phyloP scores from a whole-genome alignment of 2,888 invertebrate genomes.

The Erebia aethiops region DNA sequence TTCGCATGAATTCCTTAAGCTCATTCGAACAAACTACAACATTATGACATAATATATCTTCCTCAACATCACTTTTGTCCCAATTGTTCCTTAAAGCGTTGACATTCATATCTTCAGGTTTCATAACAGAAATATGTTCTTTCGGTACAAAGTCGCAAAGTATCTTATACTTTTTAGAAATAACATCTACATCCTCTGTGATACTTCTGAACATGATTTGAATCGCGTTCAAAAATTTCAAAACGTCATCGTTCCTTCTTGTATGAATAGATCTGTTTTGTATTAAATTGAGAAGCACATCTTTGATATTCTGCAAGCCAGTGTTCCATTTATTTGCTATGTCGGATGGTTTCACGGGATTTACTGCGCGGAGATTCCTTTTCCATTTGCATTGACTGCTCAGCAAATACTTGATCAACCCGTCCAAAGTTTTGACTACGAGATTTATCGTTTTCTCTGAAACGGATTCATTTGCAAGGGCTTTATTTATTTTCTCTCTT shows the following conservation, averaged over 20 bases:
- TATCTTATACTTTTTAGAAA: constrained; percentile 51
- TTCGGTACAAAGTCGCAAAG: constrained; percentile 49
- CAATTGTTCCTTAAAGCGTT: constrained; percentile 35
- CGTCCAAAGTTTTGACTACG: constrained; percentile 57
- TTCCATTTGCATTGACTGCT: constrained; percentile 55
- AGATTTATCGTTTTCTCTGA: constrained; percentile 52
- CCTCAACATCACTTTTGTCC: constrained; percentile 27
- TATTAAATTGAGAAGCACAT: constrained; percentile 39
- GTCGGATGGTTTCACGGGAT: constrained; percentile 12
- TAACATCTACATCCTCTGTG: constrained; percentile 45
- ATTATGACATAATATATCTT: constrained; percentile 47
- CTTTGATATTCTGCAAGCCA: constrained; percentile 49
- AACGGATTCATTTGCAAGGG: constrained; percentile 54
- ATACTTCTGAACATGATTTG: constrained; percentile 50
- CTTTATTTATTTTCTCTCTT: constrained; percentile 51
- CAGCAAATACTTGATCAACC: constrained; percentile 55
- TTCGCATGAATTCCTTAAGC: constrained; percentile 51
- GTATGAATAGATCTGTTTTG: constrained; percentile 28
- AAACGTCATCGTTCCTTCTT: constrained; percentile 40
- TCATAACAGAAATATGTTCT: background rate
- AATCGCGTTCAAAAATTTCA: constrained; percentile 47
- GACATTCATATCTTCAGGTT: background rate
- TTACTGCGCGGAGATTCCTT: constrained; percentile 28
- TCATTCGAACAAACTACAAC: constrained; percentile 62
- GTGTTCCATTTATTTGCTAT: constrained; percentile 41